Evolutionary conservation across 2,797 vertebrate genomes (phyloP).

Genomic region (Rallus crepitans): DNA sequence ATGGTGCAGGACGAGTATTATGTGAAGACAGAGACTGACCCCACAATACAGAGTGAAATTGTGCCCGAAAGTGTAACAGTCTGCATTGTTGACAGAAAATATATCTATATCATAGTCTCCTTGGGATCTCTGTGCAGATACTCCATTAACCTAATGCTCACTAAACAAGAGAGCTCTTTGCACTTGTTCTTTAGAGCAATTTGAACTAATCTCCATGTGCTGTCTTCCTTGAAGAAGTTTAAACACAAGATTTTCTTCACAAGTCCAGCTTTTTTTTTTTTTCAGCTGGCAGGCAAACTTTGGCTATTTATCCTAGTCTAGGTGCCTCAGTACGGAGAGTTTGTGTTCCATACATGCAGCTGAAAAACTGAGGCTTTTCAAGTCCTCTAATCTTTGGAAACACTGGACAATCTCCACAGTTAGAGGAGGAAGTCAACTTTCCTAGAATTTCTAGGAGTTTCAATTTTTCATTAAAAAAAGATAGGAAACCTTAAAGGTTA

Average conservation of each 20-base stretch:
- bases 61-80: too few species aligned
- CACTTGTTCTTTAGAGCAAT: neutral
- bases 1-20: neutral
- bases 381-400: neutral
- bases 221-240: neutral
- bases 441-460: neutral
- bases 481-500: neutral
- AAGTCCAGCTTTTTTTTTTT: neutral
- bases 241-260: neutral
- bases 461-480: neutral
- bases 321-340: neutral
- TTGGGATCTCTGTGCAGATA: neutral
- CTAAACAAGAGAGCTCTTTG: neutral
- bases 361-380: neutral
- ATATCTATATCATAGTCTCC: neutral
- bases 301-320: neutral
- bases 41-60: too few species aligned
- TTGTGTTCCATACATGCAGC: neutral
- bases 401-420: neutral
- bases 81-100: neutral
- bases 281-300: neutral
- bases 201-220: neutral
- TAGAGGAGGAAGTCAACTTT: conserved; percentile 8
- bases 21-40: neutral
- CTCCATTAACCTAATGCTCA: neutral